Evolutionary conservation across 2,113 vertebrate species (phyloP), one percentile per base, ranked within the genome.

Genomic region (Misgurnus anguillicaudatus): DNA sequence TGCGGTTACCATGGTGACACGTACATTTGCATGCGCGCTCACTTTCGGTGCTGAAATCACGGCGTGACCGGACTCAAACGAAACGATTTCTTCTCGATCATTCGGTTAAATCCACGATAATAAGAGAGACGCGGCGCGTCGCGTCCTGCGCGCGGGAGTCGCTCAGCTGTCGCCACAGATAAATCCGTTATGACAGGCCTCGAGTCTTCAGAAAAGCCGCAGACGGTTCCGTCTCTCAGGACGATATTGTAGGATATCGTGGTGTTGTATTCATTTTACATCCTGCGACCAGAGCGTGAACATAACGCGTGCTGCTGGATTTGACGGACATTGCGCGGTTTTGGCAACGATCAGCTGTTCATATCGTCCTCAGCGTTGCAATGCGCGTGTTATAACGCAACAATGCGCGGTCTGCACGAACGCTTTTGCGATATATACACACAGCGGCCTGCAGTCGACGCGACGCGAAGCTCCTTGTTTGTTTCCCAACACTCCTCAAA

Each of bases 401-500:
- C 31, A 39, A 17, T 57, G 9, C 31, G 51, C 71, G 17, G 42
- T 47, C 47, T 63, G 61, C 58, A 48, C 72, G 58, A 47, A 6
- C 58, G 6, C 21, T 75, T 47, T 2, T n/a, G 21, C 16, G 72
- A 63, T 45, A 60, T 21, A 45, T 47, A 47, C n/a, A 51, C n/a
- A 61, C 19, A 14, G 64, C 65, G 51, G 77, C 64, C 51, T 70
- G 16, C 11, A 31, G 24, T 42, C 21, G 2, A 57, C 55, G 62
- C 55, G 55, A 21, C n/a, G 57, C 48, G 36, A 36, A 21, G 39
- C 77, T 68, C 38, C 66, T 53, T 45, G 67, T 61, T 78, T 69
- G 62, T 77, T 66, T 67, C 38, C 51, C 62, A 67, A 48, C 75
- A 36, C 64, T 63, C 58, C 57, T 75, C 72, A 58, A 63, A 75